A percentile compares a stretch with the other conserved stretches of the same genome.
Conservation (phyloP, 2,113 vertebrate species). For the Polyodon spathula region DNA sequence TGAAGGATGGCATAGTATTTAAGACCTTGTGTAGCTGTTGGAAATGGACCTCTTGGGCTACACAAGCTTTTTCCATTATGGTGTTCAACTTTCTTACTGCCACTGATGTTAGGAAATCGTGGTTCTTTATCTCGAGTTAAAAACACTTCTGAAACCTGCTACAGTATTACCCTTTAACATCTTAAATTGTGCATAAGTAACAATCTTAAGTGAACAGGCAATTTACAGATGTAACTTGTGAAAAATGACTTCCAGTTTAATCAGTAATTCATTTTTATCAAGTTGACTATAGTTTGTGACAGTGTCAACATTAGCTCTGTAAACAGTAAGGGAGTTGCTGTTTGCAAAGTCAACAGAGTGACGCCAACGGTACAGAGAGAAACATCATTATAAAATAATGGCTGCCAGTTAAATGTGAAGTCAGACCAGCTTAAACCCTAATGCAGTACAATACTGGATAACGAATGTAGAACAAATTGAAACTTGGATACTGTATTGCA, state of each 20-base stretch:
- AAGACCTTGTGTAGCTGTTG: too few relatives aligned
- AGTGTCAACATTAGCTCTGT: constrained; percentile 19
- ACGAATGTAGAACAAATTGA: too few relatives aligned
- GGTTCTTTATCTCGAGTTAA: too few relatives aligned
- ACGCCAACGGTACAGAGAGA: constrained; percentile 2
- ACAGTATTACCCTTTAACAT: background rate
- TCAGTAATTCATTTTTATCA: constrained; percentile 26
- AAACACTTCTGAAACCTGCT: too few relatives aligned
- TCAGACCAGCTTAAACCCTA: background rate
- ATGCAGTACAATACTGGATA: too few relatives aligned
- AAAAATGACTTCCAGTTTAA: constrained; percentile 28
- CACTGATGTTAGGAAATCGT: too few relatives aligned
- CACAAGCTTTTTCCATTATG: too few relatives aligned
- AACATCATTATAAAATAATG: background rate
- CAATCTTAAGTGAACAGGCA: constrained; percentile 14
- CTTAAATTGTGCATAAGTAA: constrained; percentile 29
- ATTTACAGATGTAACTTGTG: constrained; percentile 21
- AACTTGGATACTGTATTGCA: too few relatives aligned
- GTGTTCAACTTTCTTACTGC: too few relatives aligned
- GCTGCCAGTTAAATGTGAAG: background rate
- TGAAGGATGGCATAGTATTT: too few relatives aligned
- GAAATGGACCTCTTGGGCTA: too few relatives aligned
- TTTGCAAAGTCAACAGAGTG: background rate
- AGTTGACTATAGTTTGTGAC: constrained; percentile 23
- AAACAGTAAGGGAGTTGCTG: constrained; percentile 25